Base-by-base conservation (phyloP, 2,888 invertebrate genomes). In the Drepanosiphum platanoidis region DNA sequence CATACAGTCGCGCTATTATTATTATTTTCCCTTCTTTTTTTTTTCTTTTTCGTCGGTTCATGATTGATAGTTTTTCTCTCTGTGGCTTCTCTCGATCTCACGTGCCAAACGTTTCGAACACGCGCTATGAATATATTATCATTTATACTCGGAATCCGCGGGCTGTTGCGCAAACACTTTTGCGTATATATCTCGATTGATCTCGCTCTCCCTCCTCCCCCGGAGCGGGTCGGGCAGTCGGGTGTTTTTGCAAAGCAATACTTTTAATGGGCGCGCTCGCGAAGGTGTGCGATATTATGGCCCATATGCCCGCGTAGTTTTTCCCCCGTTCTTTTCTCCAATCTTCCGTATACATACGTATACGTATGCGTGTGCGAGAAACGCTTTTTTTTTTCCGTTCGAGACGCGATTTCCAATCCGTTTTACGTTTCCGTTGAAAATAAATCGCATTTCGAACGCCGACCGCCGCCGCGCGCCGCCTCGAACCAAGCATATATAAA, bases 41-140 rank as follows among this genome's bases (percentile, higher is more conserved):
- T 75, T 78, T 36, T 70, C 22, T 36, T 70, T 39, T 72, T 58
- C 7, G n/a, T n/a, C n/a, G n/a, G n/a, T 52, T 58, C 64, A 72
- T 83, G 82, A 83, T 83, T 83, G 82, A 83, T 83, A 83, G 74
- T 66, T 75, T 81, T 83, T 83, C 36, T 74, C 64, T 66, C 36
- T 74, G 74, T 66, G 74, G 64, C 64, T 74, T 74, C 83, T 72
- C 81, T 61, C 71, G 72, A 81, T 81, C 81, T 61, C 42, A 72
- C 81, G 72, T 72, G 81, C 81, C 81, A 82, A 82, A 75, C 34
- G 75, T 83, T 66, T 36, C 52, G 46, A 74, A 64, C 42, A 46
- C 66, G 34, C 30, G 34, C 30, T 34, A 83, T 83, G 83, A 83
- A 83, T 83, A 83, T 58, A 83, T 83, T 39, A 72, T 71, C 61